These are phyloP conservation scores for Xanthorhoe spadicearia DNA, from an alignment of 2,888 invertebrate genomes.

Conservation along the genomic window DNA sequence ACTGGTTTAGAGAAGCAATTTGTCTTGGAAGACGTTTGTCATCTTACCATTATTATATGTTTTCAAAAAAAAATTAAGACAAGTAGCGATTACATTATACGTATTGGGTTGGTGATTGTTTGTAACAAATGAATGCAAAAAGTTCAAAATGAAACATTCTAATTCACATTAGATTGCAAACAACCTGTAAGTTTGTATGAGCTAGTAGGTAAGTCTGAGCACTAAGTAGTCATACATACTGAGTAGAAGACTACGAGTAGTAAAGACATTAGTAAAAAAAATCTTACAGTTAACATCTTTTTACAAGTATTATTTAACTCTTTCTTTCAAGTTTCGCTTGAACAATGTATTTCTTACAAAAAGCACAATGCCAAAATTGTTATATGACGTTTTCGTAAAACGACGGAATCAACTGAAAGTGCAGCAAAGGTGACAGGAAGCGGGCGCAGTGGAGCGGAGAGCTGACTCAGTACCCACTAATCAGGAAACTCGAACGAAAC, in stretches of 20 bases:
- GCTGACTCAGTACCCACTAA: slow-evolving; percentile 49
- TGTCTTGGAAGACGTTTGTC: neutral
- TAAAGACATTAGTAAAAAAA: neutral
- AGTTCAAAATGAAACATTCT: too few species aligned
- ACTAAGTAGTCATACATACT: too few species aligned
- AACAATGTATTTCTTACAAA: slow-evolving; percentile 9
- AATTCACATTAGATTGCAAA: too few species aligned
- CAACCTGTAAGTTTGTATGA: too few species aligned
- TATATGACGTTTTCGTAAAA: slow-evolving; percentile 69
- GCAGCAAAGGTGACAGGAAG: slow-evolving; percentile 82
- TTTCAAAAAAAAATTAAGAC: too few species aligned
- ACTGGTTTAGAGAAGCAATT: slow-evolving; percentile 11
- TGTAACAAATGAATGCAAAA: too few species aligned
- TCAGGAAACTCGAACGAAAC: slow-evolving; percentile 53
- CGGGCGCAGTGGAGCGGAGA: slow-evolving; percentile 73
- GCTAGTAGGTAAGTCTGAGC: too few species aligned
- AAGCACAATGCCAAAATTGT: slow-evolving; percentile 29
- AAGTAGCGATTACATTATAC: too few species aligned
- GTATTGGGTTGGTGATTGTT: too few species aligned
- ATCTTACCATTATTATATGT: neutral
- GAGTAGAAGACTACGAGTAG: too few species aligned
- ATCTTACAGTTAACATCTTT: neutral
- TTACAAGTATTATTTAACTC: neutral
- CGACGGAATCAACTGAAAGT: slow-evolving; percentile 82
- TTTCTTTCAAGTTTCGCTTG: neutral